Percentiles rank a stretch among this genome's conserved stretches.
These are phyloP conservation scores for Nilaparvata lugens DNA, from an alignment of 1,140 invertebrate species.

Conservation along the genomic window DNA sequence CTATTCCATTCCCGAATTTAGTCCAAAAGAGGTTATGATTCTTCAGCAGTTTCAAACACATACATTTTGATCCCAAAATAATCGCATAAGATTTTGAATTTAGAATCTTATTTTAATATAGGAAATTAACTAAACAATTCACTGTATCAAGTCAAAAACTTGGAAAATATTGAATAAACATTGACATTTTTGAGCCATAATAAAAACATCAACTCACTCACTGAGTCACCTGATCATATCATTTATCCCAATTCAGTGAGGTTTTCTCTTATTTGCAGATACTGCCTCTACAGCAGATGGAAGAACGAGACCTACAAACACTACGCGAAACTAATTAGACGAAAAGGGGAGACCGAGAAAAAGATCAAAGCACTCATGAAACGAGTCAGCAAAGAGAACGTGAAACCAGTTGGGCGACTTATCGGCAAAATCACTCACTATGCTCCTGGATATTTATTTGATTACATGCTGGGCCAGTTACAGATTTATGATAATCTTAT, in stretches of 20 bases:
- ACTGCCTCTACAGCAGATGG: conserved; percentile 88
- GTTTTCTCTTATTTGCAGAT: conserved; percentile 42
- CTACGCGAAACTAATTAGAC: conserved; percentile 73
- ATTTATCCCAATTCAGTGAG: too few species aligned
- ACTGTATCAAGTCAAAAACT: too few species aligned
- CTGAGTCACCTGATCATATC: too few species aligned
- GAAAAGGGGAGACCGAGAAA: conserved; percentile 76
- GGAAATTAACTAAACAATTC: conserved; percentile 8
- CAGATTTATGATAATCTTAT: conserved; percentile 97
- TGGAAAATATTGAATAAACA: too few species aligned
- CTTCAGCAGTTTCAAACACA: too few species aligned
- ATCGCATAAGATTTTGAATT: too few species aligned
- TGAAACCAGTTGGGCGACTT: conserved; percentile 89
- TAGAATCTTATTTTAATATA: too few species aligned
- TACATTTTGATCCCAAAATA: too few species aligned
- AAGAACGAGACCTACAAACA: conserved; percentile 78
- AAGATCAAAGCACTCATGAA: conserved; percentile 96
- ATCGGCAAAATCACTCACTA: conserved; percentile 96
- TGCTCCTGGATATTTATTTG: conserved; percentile 89
- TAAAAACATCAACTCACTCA: too few species aligned
- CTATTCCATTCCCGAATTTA: too few species aligned
- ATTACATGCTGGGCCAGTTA: conserved; percentile 90
- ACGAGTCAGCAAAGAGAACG: conserved; percentile 95
- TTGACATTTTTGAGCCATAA: too few species aligned
- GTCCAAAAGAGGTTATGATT: too few species aligned